Conservation (phyloP, 2,888 invertebrate species). For the Drymonia ruficornis region DNA sequence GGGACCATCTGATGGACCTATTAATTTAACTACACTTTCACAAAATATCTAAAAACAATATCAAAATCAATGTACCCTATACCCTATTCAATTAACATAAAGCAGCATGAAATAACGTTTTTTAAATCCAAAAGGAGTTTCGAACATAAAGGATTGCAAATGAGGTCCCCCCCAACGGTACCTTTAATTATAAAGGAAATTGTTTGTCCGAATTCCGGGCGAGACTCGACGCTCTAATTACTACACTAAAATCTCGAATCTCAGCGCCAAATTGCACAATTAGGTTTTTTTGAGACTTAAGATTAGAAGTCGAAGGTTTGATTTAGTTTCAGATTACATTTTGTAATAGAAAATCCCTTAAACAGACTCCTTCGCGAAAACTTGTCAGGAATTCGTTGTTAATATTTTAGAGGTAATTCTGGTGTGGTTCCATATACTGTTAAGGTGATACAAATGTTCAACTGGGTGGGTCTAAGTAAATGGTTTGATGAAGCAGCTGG, state of each 20-base stretch:
- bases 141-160: constrained; percentile 76
- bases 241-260: constrained; percentile 57
- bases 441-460: no score
- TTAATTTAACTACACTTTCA: no score
- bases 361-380: no score
- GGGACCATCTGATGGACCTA: no score
- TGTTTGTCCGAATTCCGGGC: constrained; percentile 71
- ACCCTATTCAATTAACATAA: constrained; percentile 44
- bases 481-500: no score
- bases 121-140: constrained; percentile 64
- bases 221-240: constrained; percentile 62
- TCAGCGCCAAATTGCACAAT: constrained; percentile 50
- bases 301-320: constrained; percentile 32
- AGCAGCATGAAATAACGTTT: constrained; percentile 50
- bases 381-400: no score
- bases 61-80: constrained; percentile 31
- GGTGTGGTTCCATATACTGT: no score
- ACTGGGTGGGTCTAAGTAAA: no score
- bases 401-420: no score
- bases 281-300: constrained; percentile 41
- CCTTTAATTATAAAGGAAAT: constrained; percentile 77
- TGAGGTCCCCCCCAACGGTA: constrained; percentile 54
- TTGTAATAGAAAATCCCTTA: no score
- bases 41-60: no score
- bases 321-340: constrained; percentile 23